Conservation (phyloP, 2,113 vertebrate species). For the Daubentonia madagascariensis region DNA sequence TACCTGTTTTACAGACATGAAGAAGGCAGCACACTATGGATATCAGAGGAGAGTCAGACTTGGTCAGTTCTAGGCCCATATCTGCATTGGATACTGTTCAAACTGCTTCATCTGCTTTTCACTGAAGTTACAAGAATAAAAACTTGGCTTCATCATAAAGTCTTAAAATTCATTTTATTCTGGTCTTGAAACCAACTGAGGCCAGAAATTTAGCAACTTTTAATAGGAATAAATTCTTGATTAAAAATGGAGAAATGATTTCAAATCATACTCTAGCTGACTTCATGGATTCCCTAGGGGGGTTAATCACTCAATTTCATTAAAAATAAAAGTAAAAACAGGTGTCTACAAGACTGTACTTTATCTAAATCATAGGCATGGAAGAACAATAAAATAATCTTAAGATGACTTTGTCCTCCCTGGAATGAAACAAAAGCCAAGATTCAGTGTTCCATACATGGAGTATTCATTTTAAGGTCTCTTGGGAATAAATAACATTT, state of each 20-base stretch:
- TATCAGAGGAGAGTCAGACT: not conserved
- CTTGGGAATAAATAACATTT: slow-evolving; percentile 2
- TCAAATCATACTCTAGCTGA: slow-evolving; percentile 27
- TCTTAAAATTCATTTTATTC: slow-evolving; percentile 58
- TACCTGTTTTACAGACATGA: not conserved
- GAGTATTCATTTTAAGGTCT: not conserved
- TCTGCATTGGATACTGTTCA: slow-evolving; percentile 5
- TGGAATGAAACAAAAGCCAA: slow-evolving; percentile 34
- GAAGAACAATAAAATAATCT: slow-evolving; percentile 25
- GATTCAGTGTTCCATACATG: not conserved
- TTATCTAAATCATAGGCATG: slow-evolving; percentile 30
- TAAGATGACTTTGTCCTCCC: not conserved
- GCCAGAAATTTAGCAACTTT: slow-evolving; percentile 47
- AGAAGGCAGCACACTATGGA: not conserved
- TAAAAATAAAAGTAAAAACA: slow-evolving; percentile 52
- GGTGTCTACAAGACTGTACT: not conserved
- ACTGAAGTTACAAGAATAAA: slow-evolving; percentile 42
- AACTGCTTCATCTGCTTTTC: slow-evolving; percentile 55
- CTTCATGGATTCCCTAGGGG: slow-evolving; percentile 9
- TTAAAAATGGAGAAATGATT: slow-evolving; percentile 46
- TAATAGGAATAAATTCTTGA: slow-evolving; percentile 47
- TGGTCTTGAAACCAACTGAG: not conserved
- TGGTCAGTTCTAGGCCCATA: not conserved
- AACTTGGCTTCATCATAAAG: slow-evolving; percentile 21
- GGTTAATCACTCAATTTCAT: not conserved